phyloP scores from a whole-genome alignment of 2,888 invertebrate species.

The Cyaniris semiargus region DNA sequence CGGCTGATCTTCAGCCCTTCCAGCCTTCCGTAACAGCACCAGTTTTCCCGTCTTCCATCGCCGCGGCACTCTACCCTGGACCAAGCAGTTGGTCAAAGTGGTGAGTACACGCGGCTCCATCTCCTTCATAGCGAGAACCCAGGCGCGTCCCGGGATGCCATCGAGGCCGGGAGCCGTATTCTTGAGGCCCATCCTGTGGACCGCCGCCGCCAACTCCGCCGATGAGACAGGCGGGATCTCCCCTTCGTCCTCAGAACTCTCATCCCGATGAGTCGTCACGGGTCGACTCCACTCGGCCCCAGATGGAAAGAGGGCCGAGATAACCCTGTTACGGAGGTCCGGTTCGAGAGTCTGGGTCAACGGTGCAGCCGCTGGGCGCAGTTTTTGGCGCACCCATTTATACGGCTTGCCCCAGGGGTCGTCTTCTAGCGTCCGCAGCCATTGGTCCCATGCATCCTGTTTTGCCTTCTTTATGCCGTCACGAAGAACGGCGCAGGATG shows the following conservation, averaged over 20 bases:
- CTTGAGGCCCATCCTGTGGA: conserved; percentile 28
- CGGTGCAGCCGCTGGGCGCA: neutral
- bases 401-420: conserved; percentile 19
- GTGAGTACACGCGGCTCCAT: conserved; percentile 32
- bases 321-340: neutral
- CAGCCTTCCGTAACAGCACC: conserved; percentile 32
- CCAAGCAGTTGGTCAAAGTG: conserved; percentile 37
- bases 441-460: neutral
- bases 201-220: conserved; percentile 26
- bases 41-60: conserved; percentile 35
- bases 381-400: conserved; percentile 3
- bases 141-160: conserved; percentile 36
- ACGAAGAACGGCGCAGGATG: conserved; percentile 7
- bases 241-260: neutral
- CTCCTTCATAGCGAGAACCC: conserved; percentile 24
- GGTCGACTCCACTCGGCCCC: neutral
- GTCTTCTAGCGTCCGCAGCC: neutral
- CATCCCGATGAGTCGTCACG: neutral
- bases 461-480: neutral
- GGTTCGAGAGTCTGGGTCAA: neutral
- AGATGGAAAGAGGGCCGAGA: conserved; percentile 16
- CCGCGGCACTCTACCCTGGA: conserved; percentile 35
- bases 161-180: conserved; percentile 38
- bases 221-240: conserved; percentile 14
- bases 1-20: conserved; percentile 30